Conservation (phyloP, 2,113 vertebrate species). For the Chauna torquata region DNA sequence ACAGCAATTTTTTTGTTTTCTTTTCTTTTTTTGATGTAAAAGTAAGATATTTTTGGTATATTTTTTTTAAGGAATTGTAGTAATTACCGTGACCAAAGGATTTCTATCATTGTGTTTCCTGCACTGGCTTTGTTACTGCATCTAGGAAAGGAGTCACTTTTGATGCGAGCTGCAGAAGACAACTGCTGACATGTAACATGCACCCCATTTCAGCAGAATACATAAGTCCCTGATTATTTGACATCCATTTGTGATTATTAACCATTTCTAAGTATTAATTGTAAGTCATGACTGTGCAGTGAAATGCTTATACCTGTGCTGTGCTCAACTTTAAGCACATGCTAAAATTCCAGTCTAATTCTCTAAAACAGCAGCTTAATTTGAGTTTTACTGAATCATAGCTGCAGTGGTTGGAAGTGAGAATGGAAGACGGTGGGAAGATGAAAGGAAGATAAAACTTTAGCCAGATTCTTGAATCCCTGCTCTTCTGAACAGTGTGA, state of each 20-base stretch:
- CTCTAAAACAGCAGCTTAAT: not conserved
- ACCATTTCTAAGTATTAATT: not conserved
- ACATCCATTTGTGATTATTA: not conserved
- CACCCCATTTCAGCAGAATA: not conserved
- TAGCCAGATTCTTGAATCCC: not conserved
- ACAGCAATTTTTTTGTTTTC: not conserved
- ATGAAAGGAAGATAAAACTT: not conserved
- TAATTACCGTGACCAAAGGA: not conserved
- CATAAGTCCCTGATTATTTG: not conserved
- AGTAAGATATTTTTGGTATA: not conserved
- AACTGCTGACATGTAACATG: not conserved
- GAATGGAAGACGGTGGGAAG: not conserved
- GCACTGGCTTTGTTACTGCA: not conserved
- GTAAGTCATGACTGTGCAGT: not conserved
- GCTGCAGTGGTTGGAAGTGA: not conserved
- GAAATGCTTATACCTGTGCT: not conserved
- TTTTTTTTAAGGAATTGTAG: not conserved
- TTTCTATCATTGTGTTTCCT: not conserved
- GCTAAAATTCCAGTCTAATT: not conserved
- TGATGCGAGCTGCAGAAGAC: not conserved
- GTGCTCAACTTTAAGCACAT: not conserved
- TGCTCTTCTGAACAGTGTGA: not conserved
- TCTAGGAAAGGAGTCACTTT: not conserved
- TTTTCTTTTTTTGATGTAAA: not conserved
- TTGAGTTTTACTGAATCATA: not conserved